Conservation (phyloP, 2,797 vertebrate genomes). For the Cyprinella venusta region DNA sequence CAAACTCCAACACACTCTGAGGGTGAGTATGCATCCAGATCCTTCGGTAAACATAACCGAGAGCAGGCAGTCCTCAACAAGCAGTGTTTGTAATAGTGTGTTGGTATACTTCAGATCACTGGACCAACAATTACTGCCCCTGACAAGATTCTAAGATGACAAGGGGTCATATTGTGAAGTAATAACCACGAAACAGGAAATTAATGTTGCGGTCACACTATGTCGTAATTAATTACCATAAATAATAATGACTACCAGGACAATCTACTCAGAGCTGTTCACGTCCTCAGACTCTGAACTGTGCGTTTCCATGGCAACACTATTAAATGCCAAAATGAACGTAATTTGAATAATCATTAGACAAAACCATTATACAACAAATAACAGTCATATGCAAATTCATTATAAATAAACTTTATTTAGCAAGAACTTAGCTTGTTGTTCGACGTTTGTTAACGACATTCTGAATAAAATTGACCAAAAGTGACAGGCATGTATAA, state of each 20-base stretch:
- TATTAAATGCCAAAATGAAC: neutral
- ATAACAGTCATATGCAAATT: neutral
- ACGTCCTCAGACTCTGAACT: neutral
- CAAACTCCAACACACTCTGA: neutral
- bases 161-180: constrained; percentile 1
- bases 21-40: neutral
- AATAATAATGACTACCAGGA: neutral
- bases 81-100: constrained; percentile 10
- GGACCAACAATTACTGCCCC: neutral
- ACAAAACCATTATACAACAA: neutral
- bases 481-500: too few species aligned
- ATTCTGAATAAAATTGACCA: neutral
- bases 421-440: neutral
- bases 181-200: neutral
- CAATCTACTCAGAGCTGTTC: neutral
- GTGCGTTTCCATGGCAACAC: neutral
- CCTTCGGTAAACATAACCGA: constrained; percentile 7
- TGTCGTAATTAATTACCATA: neutral
- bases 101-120: neutral
- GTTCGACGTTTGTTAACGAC: neutral
- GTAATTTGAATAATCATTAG: neutral
- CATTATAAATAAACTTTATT: neutral
- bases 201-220: neutral
- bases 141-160: neutral
- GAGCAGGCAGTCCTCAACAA: neutral